Percentiles rank a stretch among this genome's conserved stretches.
Conservation (phyloP, 1,140 invertebrate species). For the Calephelis nemesis region DNA sequence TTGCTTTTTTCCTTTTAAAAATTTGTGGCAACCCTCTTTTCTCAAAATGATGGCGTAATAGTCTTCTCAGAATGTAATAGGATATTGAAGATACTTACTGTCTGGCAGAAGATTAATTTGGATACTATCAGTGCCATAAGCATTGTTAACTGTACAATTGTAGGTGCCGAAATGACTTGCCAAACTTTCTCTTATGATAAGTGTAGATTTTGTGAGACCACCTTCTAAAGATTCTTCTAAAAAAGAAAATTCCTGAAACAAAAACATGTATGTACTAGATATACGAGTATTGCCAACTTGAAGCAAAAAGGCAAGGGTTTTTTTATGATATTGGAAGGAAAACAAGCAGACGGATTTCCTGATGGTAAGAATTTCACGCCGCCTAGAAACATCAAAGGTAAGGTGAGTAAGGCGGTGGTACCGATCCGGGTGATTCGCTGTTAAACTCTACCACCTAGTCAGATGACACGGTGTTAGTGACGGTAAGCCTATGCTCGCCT, state of each 20-base stretch:
- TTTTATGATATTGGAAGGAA: too few relatives aligned
- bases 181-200: constrained; percentile 90
- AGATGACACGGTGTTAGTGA: too few relatives aligned
- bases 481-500: too few relatives aligned
- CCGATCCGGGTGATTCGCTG: too few relatives aligned
- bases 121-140: constrained; percentile 91
- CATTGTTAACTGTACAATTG: constrained; percentile 95
- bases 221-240: constrained; percentile 82
- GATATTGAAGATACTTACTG: constrained; percentile 83
- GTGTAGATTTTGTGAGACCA: constrained; percentile 86
- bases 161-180: constrained; percentile 93
- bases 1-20: too few relatives aligned
- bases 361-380: too few relatives aligned
- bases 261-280: constrained; percentile 2
- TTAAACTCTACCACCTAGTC: too few relatives aligned
- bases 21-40: too few relatives aligned
- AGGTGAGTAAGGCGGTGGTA: too few relatives aligned
- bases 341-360: too few relatives aligned
- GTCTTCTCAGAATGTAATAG: neutral
- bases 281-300: neutral
- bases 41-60: neutral
- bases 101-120: constrained; percentile 91
- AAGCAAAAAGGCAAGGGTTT: too few relatives aligned
- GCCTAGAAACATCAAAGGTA: too few relatives aligned
- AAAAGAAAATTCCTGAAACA: constrained; percentile 83